These are phyloP conservation scores for Crepidodera aurea DNA, from an alignment of 2,888 invertebrate genomes.

Conservation along the genomic window DNA sequence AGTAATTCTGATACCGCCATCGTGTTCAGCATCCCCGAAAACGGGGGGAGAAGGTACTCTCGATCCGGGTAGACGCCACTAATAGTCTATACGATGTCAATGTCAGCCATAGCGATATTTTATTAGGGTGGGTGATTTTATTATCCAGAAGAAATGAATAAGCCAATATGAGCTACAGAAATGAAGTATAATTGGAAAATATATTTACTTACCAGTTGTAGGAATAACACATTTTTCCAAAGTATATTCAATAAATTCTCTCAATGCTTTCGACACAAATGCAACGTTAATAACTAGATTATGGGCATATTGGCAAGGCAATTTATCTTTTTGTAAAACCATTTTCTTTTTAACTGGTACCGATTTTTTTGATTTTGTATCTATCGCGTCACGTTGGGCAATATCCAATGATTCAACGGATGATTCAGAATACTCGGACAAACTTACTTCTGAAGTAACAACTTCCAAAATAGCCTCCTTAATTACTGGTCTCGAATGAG, in stretches of 20 bases:
- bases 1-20: too few species aligned
- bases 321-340: slow-evolving; percentile 3
- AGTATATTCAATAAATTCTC: slow-evolving; percentile 25
- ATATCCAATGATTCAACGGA: background rate
- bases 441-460: slow-evolving; percentile 13
- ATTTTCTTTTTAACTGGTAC: background rate
- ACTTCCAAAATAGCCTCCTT: slow-evolving; percentile 34
- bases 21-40: too few species aligned
- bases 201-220: slow-evolving; percentile 14
- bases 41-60: too few species aligned
- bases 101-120: too few species aligned
- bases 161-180: too few species aligned
- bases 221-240: background rate
- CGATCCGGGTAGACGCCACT: too few species aligned
- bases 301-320: slow-evolving; percentile 22
- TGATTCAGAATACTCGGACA: background rate
- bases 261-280: slow-evolving; percentile 21
- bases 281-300: slow-evolving; percentile 20
- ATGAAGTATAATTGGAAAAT: too few species aligned
- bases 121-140: too few species aligned
- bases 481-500: slow-evolving; percentile 29
- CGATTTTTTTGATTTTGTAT: background rate
- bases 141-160: too few species aligned
- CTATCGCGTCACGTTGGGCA: background rate
- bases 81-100: too few species aligned